Conservation (phyloP, 1,140 invertebrate species). For the Leptoteleia sp. region DNA sequence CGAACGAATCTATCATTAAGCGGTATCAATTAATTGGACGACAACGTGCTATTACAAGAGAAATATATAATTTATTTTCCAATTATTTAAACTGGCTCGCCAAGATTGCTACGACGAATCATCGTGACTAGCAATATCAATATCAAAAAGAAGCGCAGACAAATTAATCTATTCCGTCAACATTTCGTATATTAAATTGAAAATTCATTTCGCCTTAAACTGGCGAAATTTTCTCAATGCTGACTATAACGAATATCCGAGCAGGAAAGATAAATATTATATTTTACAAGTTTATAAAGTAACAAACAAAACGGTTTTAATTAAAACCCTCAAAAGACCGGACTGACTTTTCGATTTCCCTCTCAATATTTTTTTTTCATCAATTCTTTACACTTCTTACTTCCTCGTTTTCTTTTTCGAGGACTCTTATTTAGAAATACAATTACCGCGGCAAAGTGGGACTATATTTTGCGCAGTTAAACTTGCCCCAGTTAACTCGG, state of each 20-base stretch:
- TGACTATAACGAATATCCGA: not conserved
- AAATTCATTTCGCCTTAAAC: not conserved
- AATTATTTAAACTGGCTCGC: slow-evolving; percentile 16
- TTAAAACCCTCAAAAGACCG: slow-evolving; percentile 32
- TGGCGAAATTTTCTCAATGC: not conserved
- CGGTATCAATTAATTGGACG: slow-evolving; percentile 10
- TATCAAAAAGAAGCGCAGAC: not conserved
- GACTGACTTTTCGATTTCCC: too few relatives aligned
- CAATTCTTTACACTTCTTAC: too few relatives aligned
- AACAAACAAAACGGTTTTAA: slow-evolving; percentile 39
- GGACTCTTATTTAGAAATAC: slow-evolving; percentile 14
- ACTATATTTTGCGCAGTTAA: slow-evolving; percentile 25
- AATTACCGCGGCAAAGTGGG: slow-evolving; percentile 15
- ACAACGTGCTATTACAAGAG: slow-evolving; percentile 3
- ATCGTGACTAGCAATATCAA: slow-evolving; percentile 2
- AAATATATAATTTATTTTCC: slow-evolving; percentile 12
- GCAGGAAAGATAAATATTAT: slow-evolving; percentile 23
- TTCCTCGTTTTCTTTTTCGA: not conserved
- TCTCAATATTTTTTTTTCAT: too few relatives aligned
- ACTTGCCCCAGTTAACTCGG: slow-evolving; percentile 29
- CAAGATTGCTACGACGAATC: not conserved
- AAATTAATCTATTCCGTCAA: not conserved
- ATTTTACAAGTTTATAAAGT: slow-evolving; percentile 28
- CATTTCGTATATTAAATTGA: not conserved
- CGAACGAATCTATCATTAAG: too few relatives aligned